A percentile compares a stretch with the other conserved stretches of the same genome.
Evolutionary conservation across 2,113 vertebrate genomes (phyloP).

Genomic region (Rafetus swinhoei): DNA sequence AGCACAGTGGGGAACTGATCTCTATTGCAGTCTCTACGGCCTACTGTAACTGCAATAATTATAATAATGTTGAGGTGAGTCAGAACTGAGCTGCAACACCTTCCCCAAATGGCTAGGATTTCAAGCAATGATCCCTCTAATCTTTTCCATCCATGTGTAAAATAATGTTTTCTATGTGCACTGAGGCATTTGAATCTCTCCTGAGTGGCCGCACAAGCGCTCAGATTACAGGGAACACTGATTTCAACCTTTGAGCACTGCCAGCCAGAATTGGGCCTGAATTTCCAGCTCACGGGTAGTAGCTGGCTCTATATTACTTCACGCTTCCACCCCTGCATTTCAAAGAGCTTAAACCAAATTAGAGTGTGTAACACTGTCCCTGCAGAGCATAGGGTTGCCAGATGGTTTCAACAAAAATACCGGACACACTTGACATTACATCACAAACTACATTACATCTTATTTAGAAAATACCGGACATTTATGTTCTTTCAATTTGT

Average conservation of each 20-base stretch:
- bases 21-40: neutral
- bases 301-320: neutral
- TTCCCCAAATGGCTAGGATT: neutral
- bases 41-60: neutral
- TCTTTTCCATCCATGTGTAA: too few relatives aligned
- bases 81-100: neutral
- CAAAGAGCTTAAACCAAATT: neutral
- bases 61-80: neutral
- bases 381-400: too few relatives aligned
- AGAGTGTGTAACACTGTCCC: neutral
- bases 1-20: neutral
- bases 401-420: too few relatives aligned
- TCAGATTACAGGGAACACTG: too few relatives aligned
- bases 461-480: too few relatives aligned
- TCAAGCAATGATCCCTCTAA: too few relatives aligned
- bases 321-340: neutral
- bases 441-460: too few relatives aligned
- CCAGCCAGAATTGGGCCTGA: neutral
- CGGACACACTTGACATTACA: too few relatives aligned
- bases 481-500: too few relatives aligned
- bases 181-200: too few relatives aligned
- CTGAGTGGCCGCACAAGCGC: too few relatives aligned
- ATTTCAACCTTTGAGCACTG: neutral
- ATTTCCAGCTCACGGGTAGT: neutral
- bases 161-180: too few relatives aligned